These are phyloP conservation scores for Apodemus speciosus DNA, from an alignment of 2,113 vertebrate species.

Conservation along the genomic window DNA sequence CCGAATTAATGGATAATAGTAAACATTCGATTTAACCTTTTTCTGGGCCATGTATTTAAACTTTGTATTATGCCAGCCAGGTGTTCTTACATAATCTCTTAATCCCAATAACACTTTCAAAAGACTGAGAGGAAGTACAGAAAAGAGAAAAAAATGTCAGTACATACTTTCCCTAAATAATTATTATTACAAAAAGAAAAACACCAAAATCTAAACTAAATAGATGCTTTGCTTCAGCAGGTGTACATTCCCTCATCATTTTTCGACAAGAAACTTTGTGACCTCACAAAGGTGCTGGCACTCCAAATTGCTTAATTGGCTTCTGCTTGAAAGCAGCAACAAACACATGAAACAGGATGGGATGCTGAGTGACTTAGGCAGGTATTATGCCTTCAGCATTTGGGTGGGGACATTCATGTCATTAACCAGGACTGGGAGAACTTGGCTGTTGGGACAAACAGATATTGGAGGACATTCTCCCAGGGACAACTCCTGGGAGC, in stretches of 20 bases:
- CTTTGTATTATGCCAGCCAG: not conserved
- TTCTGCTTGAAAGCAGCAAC: slow-evolving; percentile 82
- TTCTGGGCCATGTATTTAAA: not conserved
- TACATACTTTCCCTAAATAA: not conserved
- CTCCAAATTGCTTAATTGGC: slow-evolving; percentile 84
- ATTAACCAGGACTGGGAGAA: slow-evolving; percentile 74
- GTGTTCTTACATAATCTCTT: not conserved
- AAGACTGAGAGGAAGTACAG: not conserved
- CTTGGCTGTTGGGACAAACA: slow-evolving; percentile 80
- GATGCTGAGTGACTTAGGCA: slow-evolving; percentile 86
- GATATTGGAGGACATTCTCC: slow-evolving; percentile 77
- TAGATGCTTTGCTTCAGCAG: not conserved
- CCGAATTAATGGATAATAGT: not conserved
- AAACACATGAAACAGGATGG: slow-evolving; percentile 77
- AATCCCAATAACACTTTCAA: not conserved
- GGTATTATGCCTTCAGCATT: slow-evolving; percentile 82
- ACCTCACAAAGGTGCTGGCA: slow-evolving; percentile 75
- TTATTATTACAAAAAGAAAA: not conserved
- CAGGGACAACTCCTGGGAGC: slow-evolving; percentile 81
- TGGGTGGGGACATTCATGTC: slow-evolving; percentile 79
- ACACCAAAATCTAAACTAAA: not conserved
- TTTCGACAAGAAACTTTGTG: slow-evolving; percentile 62
- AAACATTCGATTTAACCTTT: not conserved
- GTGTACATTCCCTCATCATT: slow-evolving; percentile 48
- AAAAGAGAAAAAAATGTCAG: not conserved